Conservation (phyloP, 2,113 vertebrate species). For the Pan troglodytes region NHGRI_mPanTro3-v2.1_pri NC_072398.2:70945501-70946000, state of each 20-base stretch:
- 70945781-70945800: background rate
- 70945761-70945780: background rate
- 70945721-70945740: background rate
- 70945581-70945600: constrained; percentile 7
- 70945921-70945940: background rate
- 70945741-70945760: background rate
- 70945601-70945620: background rate
- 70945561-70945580: background rate
- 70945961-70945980: background rate
- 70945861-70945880: background rate
- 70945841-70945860: background rate
- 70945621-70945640: background rate
- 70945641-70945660: background rate
- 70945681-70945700: background rate
- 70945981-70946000: background rate
- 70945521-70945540: background rate
- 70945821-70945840: background rate
- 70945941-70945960: background rate
- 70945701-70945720: background rate
- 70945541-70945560: constrained; percentile 14
- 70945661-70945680: background rate
- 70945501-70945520: background rate
- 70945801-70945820: background rate
- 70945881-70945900: background rate
- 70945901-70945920: background rate